Conservation (phyloP, 2,113 vertebrate genomes). For the Marmota monax region DNA sequence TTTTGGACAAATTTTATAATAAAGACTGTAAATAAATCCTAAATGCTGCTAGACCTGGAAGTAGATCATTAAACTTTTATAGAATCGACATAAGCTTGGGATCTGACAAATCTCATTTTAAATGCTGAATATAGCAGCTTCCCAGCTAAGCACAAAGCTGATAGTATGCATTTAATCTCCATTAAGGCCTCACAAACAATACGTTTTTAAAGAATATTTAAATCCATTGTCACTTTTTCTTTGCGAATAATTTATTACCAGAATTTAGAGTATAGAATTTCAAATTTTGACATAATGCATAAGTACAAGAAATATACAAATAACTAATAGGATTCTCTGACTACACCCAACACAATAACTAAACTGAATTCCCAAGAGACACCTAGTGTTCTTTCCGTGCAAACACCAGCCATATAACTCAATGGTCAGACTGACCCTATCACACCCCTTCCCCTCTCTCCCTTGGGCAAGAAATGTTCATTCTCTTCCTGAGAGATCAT, state of each 20-base stretch:
- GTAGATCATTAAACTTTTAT: slow-evolving; percentile 84
- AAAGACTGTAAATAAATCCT: slow-evolving; percentile 83
- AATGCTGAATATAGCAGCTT: slow-evolving; percentile 73
- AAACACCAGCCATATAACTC: slow-evolving; percentile 46
- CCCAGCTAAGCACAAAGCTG: slow-evolving; percentile 67
- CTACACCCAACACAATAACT: slow-evolving; percentile 9
- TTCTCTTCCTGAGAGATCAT: slow-evolving; percentile 76
- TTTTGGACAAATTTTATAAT: slow-evolving; percentile 83
- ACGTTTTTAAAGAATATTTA: slow-evolving; percentile 63
- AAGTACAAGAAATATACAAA: slow-evolving; percentile 48
- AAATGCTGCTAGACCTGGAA: slow-evolving; percentile 81
- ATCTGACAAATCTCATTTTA: slow-evolving; percentile 82
- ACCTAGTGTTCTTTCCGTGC: not conserved
- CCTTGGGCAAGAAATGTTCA: slow-evolving; percentile 64
- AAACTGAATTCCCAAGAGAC: slow-evolving; percentile 55
- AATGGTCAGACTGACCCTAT: not conserved
- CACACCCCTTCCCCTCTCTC: not conserved
- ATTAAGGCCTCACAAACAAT: slow-evolving; percentile 73
- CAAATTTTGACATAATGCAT: slow-evolving; percentile 35
- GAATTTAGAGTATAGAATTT: slow-evolving; percentile 39
- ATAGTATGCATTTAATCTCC: slow-evolving; percentile 65
- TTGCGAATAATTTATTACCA: slow-evolving; percentile 61
- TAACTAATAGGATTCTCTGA: slow-evolving; percentile 52
- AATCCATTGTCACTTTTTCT: slow-evolving; percentile 54
- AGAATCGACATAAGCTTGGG: slow-evolving; percentile 79